These are phyloP conservation scores for Spisula subtruncata DNA, from an alignment of 2,888 invertebrate species.

Conservation along the genomic window DNA sequence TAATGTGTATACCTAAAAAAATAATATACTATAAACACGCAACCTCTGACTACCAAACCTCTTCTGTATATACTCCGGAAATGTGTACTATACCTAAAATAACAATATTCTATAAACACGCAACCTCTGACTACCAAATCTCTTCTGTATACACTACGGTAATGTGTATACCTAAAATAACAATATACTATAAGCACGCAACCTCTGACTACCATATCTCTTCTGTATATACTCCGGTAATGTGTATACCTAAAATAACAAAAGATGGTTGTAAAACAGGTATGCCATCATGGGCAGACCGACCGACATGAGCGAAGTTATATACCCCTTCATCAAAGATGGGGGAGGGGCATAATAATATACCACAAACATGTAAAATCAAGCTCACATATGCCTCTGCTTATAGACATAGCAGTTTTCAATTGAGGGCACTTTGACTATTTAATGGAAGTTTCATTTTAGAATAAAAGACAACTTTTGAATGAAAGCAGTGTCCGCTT, in stretches of 20 bases:
- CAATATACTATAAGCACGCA: constrained; percentile 57
- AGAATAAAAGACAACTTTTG: too few species aligned
- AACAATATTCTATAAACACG: neutral
- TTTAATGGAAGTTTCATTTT: too few species aligned
- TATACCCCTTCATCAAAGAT: too few species aligned
- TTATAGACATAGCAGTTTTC: too few species aligned
- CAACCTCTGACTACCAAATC: constrained; percentile 84
- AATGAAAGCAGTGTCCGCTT: too few species aligned
- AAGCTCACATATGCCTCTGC: too few species aligned
- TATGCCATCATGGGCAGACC: too few species aligned
- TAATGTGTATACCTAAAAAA: constrained; percentile 83
- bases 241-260: constrained; percentile 72
- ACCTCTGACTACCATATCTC: constrained; percentile 83
- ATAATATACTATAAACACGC: constrained; percentile 74
- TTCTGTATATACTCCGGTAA: constrained; percentile 85
- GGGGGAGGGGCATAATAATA: too few species aligned
- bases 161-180: constrained; percentile 76
- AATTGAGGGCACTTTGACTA: too few species aligned
- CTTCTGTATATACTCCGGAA: constrained; percentile 85
- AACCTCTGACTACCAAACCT: constrained; percentile 84
- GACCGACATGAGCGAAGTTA: too few species aligned
- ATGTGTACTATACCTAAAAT: constrained; percentile 76
- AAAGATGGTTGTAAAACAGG: too few species aligned
- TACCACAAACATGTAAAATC: too few species aligned
- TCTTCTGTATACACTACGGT: constrained; percentile 84